Base-by-base conservation (phyloP, 2,797 vertebrate genomes). In the Enteromius trimaculatus region DNA sequence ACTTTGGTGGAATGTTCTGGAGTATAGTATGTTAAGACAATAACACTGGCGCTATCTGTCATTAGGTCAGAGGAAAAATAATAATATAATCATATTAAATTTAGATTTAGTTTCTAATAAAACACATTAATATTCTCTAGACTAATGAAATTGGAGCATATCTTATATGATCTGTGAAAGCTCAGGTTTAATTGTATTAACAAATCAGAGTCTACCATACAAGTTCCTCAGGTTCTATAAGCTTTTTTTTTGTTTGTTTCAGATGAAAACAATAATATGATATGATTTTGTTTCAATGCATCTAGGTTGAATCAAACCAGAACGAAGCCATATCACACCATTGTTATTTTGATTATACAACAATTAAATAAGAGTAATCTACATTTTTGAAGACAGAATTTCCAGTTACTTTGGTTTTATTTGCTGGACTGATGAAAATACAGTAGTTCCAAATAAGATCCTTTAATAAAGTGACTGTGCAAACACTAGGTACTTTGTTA, bases 101-200 rank as follows among this genome's bases (percentile, higher is more conserved):
- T 72, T 49, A 47, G 53, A 70, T 76, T 31, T 42, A 44, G 34
- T 42, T 34, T 68, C 16, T 65, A 74, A 31, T 44, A 31, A 51
- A 13, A 51, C 9, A 79, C 77, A 51, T 55, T 81, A 65, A 74
- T 81, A 64, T 75, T 26, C 7, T 7, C 42, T 47, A 17, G 29
- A 44, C 19, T 60, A 72, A 37, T 76, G 23, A 58, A 72, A 72
- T 37, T 51, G 19, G 5, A 31, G 21, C 55, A 72, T 10, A 75
- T 39, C 47, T 64, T 29, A 51, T 8, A 31, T 26, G 58, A 51
- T 29, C 29, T 64, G 58, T 37, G 65, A 74, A 23, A 81, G 39
- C 37, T 17, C 26, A 42, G 10, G 34, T 58, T 70, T 80, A 70
- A 80, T 80, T 55, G 55, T 58, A 39, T 80, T 58, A 55, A 70